These are phyloP conservation scores for Sphaeramia orbicularis DNA, from an alignment of 2,797 vertebrate species.

Conservation along the genomic window DNA sequence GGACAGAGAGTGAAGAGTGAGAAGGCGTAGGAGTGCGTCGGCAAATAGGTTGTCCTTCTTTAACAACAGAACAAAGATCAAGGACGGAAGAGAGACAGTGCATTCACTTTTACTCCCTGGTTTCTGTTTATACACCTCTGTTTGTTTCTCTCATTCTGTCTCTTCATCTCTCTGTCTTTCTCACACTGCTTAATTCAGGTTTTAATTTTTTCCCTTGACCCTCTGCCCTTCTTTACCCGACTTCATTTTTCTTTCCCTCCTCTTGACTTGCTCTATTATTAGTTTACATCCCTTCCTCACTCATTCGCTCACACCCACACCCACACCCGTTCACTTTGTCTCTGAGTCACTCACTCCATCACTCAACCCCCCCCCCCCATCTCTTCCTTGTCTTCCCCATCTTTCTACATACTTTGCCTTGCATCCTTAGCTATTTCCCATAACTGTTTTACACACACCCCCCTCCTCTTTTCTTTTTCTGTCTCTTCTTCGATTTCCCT, in stretches of 20 bases:
- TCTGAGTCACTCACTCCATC: conserved; percentile 25
- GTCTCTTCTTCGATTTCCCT: conserved; percentile 68
- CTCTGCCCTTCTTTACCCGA: conserved; percentile 31
- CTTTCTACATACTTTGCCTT: conserved; percentile 64
- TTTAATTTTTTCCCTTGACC: conserved; percentile 36
- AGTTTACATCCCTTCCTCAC: not conserved
- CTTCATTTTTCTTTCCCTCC: conserved; percentile 25
- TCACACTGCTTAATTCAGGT: conserved; percentile 39
- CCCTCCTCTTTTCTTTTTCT: conserved; percentile 36
- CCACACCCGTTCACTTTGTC: not conserved
- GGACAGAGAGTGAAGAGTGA: not conserved
- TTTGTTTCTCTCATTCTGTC: not conserved
- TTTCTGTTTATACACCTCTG: conserved; percentile 5
- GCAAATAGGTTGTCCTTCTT: conserved; percentile 32
- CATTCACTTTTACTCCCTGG: conserved; percentile 26
- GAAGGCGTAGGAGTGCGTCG: not conserved
- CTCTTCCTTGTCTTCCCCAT: conserved; percentile 60
- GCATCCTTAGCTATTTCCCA: conserved; percentile 73
- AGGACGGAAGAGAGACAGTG: conserved; percentile 29
- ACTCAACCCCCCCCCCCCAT: not conserved
- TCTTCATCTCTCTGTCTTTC: conserved; percentile 1
- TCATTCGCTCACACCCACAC: conserved; percentile 1
- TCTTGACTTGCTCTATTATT: not conserved
- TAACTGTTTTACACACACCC: conserved; percentile 56
- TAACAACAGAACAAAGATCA: conserved; percentile 40